Base-by-base conservation (phyloP, 2,888 invertebrate species). In the Rhagium mordax region DNA sequence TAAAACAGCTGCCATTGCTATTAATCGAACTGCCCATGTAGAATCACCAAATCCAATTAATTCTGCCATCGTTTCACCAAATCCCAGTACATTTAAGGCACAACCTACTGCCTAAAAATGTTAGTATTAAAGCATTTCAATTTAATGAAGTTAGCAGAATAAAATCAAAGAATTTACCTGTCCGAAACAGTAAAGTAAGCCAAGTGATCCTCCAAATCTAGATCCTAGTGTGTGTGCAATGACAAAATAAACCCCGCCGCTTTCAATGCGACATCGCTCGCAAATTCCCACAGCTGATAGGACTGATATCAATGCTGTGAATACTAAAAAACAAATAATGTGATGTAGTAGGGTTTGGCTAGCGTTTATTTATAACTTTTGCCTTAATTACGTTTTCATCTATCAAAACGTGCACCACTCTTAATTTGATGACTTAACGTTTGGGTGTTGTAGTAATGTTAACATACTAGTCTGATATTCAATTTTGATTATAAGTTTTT, bases 181-280 rank as follows among this genome's bases (percentile, higher is more conserved):
- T 77, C 98, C 98, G 89, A 99, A 98, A 86, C 97, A 97, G 88
- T 98, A 99, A 18, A 99, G 90, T 81, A 99, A 89, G 51, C 98
- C 98, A 55, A 98, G 90, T 24, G 98, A 94, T 51, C 98, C 98
- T 10, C 98, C 98, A 86, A 98, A 94, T 85, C 97, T 91, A 5
- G 97, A 96, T 48, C 98, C 98, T 24, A 99, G 89, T 3, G 98
- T 97, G 85, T 98, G 98, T 0, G 98, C 95, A 47, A 99, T 89
- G 72, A 99, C 91, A 88, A 98, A 98, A 88, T 98, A 98, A 24
- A 98, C 97, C 61, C 98, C 98, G n/a, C 98, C 98, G 88, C 97
- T 96, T 89, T 98, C 97, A 84, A 98, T 94, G 75, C 96, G 92
- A 89, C 97, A 97, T 86, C 98, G 89, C 88, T 98, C 98, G 89